Base-by-base conservation (phyloP, 2,113 vertebrate genomes). In the Sinocyclocheilus anophthalmus region DNA sequence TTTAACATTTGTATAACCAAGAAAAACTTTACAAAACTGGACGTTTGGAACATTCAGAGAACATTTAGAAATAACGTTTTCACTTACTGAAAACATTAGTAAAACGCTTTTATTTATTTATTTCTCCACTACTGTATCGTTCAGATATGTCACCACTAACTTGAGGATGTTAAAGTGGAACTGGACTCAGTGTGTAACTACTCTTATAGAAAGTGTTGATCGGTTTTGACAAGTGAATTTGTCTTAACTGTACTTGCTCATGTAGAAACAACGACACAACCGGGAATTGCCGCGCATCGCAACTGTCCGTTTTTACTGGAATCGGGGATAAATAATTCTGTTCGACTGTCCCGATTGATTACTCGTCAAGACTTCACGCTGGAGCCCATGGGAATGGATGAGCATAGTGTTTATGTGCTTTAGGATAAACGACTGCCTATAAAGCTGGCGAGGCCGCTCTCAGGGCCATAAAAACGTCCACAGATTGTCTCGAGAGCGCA, bases 271-370 rank as follows among this genome's bases (percentile, higher is more conserved):
- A 84, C 75, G 82, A 57, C 55, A 72, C 85, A 92, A 91, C 91
- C 92, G 92, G 92, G 93, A 94, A 94, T 89, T 93, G 91, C 92
- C 87, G 87, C 86, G 85, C 90, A 92, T 92, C 83, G 45, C 87
- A 76, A 75, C 89, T 90, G 90, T 91, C 86, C 86, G 81, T 89
- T 88, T 80, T 93, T 95, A 92, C 94, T 87, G 93, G 94, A 95
- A 95, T 92, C 18, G 3, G 18, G 83, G 84, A 88, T 94, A 93
- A 94, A 94, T 94, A 93, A 92, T 89, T 83, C 65, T 30, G 85
- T 91, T 91, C 3, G 90, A 92, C 83, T 85, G 88, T 91, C 87
- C 63, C 2, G 45, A 94, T 94, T 87, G 93, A 95, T 94, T 90
- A 92, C 42, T 81, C 86, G 92, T 92, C 92, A 88, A 83, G 88